phyloP scores from a whole-genome alignment of 2,797 vertebrate species.

The Gymnocypris eckloni region DNA sequence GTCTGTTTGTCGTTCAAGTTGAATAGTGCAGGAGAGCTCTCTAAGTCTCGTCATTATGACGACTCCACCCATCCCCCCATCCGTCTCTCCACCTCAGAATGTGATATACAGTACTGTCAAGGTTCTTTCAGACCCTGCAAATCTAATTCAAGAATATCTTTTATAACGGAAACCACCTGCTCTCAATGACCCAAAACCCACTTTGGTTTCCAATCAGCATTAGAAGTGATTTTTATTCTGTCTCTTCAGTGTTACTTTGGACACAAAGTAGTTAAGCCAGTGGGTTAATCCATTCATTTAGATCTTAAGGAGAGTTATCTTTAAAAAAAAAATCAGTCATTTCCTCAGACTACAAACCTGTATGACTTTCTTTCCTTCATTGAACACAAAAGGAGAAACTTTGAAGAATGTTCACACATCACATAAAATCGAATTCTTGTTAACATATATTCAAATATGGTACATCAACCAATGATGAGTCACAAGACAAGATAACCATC shows the following conservation, averaged over 20 bases:
- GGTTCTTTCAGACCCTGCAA: slow-evolving; percentile 22
- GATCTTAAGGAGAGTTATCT: background rate
- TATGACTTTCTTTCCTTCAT: background rate
- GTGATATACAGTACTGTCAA: slow-evolving; percentile 23
- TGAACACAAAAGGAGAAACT: background rate
- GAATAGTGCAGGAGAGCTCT: background rate
- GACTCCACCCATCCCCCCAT: slow-evolving; percentile 19
- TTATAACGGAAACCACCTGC: slow-evolving; percentile 23
- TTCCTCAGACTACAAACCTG: background rate
- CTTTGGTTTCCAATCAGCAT: background rate
- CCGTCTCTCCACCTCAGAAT: background rate
- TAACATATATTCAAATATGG: background rate
- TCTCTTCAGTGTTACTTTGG: background rate
- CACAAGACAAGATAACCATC: background rate
- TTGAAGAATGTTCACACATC: background rate
- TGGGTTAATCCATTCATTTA: background rate
- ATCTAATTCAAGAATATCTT: slow-evolving; percentile 22
- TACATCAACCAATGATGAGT: background rate
- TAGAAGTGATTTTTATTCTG: slow-evolving; percentile 1
- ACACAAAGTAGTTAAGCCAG: background rate
- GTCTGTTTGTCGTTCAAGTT: too few species aligned
- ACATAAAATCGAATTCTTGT: background rate
- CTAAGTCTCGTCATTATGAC: slow-evolving; percentile 1
- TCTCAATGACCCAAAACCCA: background rate
- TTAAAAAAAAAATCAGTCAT: background rate